Evolutionary conservation across 2,888 invertebrate genomes (phyloP), one percentile per base, ranked within the genome.

Genomic region (Himalopsyche anomala): DNA sequence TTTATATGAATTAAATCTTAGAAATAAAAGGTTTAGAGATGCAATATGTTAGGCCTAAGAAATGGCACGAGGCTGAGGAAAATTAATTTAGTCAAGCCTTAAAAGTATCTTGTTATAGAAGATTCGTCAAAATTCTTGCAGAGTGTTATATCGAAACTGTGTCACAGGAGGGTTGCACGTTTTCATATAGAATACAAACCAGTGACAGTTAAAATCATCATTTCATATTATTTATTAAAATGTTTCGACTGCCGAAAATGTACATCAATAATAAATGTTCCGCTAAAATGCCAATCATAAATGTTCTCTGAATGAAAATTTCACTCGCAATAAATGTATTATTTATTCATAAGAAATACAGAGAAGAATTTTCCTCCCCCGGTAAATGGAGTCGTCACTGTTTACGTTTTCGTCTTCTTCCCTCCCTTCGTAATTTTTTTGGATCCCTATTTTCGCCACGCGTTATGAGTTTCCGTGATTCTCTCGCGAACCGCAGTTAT

Each of bases 261-360:
- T 8, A 62, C 19, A 62, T 62, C 62, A 62, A 62, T 62, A 62
- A 62, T 62, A 19, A 9, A 62, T 2, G 11, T 19, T 62, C 19
- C 19, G 8, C 62, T 62, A 8, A 62, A 62, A 62, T 19, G 62
- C 62, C 62, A 62, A 62, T 62, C 62, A 62, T 62, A 62, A 62
- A 62, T 62, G n/a, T 62, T 62, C 62, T 8, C 9, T 15, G 62
- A 28, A 62, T 62, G 62, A 28, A 62, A 62, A 62, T 62, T 62
- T 62, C 3, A 62, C 62, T 8, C 28, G 28, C 19, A 62, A 28
- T 62, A 62, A 62, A 62, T 62, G 6, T 15, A 62, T 62, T 62
- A 62, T 62, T 62, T 62, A 62, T 62, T 62, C 62, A 62, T 28
- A 62, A 62, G 19, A 62, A 62, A 28, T n/a, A 56, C 17, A n/a